Evolutionary conservation across 2,797 vertebrate genomes (phyloP).

Genomic region (Typhlichthys eigenmanni): DNA sequence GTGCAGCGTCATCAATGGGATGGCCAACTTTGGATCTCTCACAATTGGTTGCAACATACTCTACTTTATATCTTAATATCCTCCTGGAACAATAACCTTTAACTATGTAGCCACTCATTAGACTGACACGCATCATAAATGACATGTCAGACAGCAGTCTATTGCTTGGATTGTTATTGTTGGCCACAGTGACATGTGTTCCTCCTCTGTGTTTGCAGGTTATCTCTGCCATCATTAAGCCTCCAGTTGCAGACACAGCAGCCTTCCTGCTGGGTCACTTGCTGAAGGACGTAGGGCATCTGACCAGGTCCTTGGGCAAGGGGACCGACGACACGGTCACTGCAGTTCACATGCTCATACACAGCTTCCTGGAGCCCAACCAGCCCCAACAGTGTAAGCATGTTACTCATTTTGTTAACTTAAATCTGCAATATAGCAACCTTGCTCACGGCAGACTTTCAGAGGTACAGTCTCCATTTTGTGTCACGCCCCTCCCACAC

Average conservation of each 20-base stretch:
- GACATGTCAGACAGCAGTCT: neutral
- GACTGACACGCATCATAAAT: neutral
- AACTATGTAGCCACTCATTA: too few relatives aligned
- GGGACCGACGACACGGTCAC: constrained; percentile 82
- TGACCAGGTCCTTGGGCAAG: constrained; percentile 82
- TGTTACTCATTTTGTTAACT: neutral
- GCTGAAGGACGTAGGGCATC: constrained; percentile 79
- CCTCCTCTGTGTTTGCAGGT: constrained; percentile 33
- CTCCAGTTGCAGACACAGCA: constrained; percentile 58
- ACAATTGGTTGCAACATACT: too few relatives aligned
- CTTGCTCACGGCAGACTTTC: too few relatives aligned
- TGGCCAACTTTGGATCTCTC: too few relatives aligned
- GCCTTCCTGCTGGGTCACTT: constrained; percentile 83
- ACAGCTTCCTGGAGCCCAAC: constrained; percentile 64
- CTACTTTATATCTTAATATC: too few relatives aligned
- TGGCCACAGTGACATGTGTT: neutral
- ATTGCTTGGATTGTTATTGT: neutral
- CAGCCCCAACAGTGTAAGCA: constrained; percentile 73
- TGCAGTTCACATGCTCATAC: constrained; percentile 79
- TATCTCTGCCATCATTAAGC: constrained; percentile 78
- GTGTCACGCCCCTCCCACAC: too few relatives aligned
- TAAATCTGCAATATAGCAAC: too few relatives aligned
- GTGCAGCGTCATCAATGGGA: too few relatives aligned
- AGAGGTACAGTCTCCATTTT: too few relatives aligned
- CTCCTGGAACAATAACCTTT: too few relatives aligned